These are phyloP conservation scores for Machimus atricapillus DNA, from an alignment of 2,888 invertebrate genomes.

Conservation along the genomic window DNA sequence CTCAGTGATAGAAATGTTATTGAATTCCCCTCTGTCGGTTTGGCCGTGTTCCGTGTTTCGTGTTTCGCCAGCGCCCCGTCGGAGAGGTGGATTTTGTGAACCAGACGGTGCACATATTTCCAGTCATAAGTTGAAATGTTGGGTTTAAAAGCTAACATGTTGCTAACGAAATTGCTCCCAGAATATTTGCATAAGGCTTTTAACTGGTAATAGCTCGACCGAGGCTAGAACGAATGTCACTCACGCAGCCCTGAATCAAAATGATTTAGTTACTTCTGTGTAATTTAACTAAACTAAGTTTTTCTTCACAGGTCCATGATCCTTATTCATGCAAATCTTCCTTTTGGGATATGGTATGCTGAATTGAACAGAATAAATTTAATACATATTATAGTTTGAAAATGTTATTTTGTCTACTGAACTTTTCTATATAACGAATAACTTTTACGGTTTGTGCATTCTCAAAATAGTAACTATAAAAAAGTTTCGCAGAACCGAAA, in stretches of 20 bases:
- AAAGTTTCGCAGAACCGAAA: too few species aligned
- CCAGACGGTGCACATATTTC: background rate
- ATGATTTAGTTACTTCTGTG: background rate
- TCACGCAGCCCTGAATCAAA: background rate
- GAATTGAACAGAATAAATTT: background rate
- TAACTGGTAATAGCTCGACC: background rate
- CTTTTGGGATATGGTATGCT: background rate
- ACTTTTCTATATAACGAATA: too few species aligned
- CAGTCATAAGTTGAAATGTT: conserved; percentile 21
- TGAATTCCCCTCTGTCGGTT: conserved; percentile 43
- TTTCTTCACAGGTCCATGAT: background rate
- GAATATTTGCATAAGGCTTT: conserved; percentile 23
- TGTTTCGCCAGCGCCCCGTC: background rate
- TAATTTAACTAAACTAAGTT: background rate
- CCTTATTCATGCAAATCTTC: background rate
- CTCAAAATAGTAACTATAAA: too few species aligned
- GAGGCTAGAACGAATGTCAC: background rate
- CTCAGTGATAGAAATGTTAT: conserved; percentile 36
- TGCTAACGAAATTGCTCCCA: background rate
- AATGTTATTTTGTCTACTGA: too few species aligned
- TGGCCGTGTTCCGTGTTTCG: background rate
- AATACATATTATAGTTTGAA: background rate
- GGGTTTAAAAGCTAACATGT: conserved; percentile 28
- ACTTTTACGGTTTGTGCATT: too few species aligned
- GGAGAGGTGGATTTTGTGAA: background rate